Percentiles rank a stretch among this genome's conserved stretches.
Evolutionary conservation across 2,797 vertebrate species (phyloP).

Genomic region (Sebastes paucispinis): DNA sequence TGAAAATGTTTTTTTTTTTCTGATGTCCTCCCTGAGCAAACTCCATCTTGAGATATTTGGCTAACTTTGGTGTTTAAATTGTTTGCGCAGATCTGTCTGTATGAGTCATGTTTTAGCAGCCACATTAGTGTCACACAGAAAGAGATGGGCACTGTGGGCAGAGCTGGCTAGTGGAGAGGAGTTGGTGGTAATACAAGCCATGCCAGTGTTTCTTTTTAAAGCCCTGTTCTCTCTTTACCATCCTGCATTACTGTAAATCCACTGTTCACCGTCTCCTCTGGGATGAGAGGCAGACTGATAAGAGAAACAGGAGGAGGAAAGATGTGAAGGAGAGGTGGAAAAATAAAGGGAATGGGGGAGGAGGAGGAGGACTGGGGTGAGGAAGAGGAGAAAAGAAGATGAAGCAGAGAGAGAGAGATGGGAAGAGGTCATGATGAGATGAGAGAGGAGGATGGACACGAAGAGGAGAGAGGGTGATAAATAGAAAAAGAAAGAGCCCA

Average conservation of each 20-base stretch:
- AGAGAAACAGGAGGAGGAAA: slow-evolving; percentile 54
- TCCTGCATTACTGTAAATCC: slow-evolving; percentile 74
- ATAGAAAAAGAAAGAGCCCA: slow-evolving; percentile 10
- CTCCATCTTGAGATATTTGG: slow-evolving; percentile 41
- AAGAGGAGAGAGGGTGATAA: slow-evolving; percentile 21
- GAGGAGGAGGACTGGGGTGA: neutral
- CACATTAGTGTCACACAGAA: slow-evolving; percentile 55
- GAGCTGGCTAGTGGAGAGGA: slow-evolving; percentile 51
- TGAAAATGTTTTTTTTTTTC: slow-evolving; percentile 29
- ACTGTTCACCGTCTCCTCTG: slow-evolving; percentile 58
- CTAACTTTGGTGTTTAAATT: slow-evolving; percentile 26
- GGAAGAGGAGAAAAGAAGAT: slow-evolving; percentile 21
- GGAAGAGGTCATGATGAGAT: slow-evolving; percentile 35
- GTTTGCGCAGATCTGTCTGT: slow-evolving; percentile 3
- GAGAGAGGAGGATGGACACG: slow-evolving; percentile 28
- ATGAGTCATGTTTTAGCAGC: slow-evolving; percentile 53
- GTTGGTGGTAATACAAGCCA: slow-evolving; percentile 63
- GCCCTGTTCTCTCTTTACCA: slow-evolving; percentile 60
- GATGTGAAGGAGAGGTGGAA: slow-evolving; percentile 30
- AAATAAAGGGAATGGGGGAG: neutral
- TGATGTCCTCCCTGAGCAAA: slow-evolving; percentile 28
- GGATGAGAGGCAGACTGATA: slow-evolving; percentile 57
- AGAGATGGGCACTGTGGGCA: slow-evolving; percentile 60
- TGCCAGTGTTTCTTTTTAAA: slow-evolving; percentile 69
- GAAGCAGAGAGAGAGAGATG: slow-evolving; percentile 23